Evolutionary conservation across 2,797 vertebrate species (phyloP), one percentile per base, ranked within the genome.

Genomic region (Huso huso): DNA sequence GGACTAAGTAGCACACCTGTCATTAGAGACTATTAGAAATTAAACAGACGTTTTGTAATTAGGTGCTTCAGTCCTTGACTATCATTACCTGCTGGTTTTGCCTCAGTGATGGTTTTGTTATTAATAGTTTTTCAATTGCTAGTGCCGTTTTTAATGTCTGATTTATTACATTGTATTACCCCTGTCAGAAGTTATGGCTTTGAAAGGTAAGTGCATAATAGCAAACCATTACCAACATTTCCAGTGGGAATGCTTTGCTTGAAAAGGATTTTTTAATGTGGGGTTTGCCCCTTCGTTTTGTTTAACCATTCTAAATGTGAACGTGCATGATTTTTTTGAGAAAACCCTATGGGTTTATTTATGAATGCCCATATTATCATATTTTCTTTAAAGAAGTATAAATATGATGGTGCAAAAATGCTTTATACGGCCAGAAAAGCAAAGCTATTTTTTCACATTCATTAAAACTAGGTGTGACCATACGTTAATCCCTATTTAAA

Each of bases 131-230:
- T 87, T 84, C 85, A 84, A 84, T 90, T 86, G 86, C 88, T 76
- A 73, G 80, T 61, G 75, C 83, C 77, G 65, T 78, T 79, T 84
- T 83, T 86, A 89, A 89, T 89, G 85, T 86, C 85, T 89, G 87
- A 90, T 90, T 91, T 89, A 90, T 89, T 89, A 88, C 83, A 85
- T 89, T 90, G 87, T 89, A 90, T 89, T 89, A 86, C 84, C 82
- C 86, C 84, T 88, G 87, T 90, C 87, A 89, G 77, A 84, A 84
- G 83, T 81, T 81, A 81, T 76, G 82, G 83, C 82, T 76, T 75
- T 67, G 66, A 75, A 78, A 79, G 82, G 69, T 82, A 75, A 65
- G 75, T 70, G 65, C 83, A 84, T 88, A 87, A 88, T 87, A 80
- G 81, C 74, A 37, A 77, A 74, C 76, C 76, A 79, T 82, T 83